A percentile compares a stretch with the other conserved stretches of the same genome.
Conservation (phyloP, 2,113 vertebrate species). For the Castor canadensis region DNA sequence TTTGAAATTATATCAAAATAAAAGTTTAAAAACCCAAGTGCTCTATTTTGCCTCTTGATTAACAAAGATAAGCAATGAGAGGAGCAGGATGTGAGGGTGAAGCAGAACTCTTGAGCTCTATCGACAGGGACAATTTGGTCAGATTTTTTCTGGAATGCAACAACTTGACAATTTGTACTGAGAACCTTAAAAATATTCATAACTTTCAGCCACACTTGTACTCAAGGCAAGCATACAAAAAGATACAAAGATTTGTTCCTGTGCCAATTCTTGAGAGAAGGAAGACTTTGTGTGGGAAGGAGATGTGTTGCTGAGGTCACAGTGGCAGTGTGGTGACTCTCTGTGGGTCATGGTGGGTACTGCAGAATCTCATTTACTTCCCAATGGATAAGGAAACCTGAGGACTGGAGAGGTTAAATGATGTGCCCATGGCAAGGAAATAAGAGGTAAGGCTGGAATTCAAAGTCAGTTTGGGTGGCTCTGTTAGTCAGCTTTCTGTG, state of each 20-base stretch:
- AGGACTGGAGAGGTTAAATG: background rate
- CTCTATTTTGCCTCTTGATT: background rate
- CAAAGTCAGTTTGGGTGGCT: background rate
- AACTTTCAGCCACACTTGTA: background rate
- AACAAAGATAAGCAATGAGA: background rate
- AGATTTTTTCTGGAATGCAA: background rate
- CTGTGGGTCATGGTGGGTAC: background rate
- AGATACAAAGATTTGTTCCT: background rate
- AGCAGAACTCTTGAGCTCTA: background rate
- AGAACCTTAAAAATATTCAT: background rate
- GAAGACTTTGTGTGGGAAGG: background rate
- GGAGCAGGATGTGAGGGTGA: background rate
- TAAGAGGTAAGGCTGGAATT: background rate
- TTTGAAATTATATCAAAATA: background rate
- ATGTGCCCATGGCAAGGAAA: background rate
- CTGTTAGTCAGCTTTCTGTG: background rate
- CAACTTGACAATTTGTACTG: background rate
- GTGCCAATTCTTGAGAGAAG: background rate
- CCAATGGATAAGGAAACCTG: background rate
- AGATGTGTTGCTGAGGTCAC: background rate
- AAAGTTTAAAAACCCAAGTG: background rate
- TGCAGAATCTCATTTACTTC: background rate
- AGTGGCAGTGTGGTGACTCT: fast-evolving
- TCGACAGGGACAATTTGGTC: too few species aligned
- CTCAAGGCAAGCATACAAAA: background rate